Base-by-base conservation (phyloP, 2,113 vertebrate species). In the Gobio gobio region DNA sequence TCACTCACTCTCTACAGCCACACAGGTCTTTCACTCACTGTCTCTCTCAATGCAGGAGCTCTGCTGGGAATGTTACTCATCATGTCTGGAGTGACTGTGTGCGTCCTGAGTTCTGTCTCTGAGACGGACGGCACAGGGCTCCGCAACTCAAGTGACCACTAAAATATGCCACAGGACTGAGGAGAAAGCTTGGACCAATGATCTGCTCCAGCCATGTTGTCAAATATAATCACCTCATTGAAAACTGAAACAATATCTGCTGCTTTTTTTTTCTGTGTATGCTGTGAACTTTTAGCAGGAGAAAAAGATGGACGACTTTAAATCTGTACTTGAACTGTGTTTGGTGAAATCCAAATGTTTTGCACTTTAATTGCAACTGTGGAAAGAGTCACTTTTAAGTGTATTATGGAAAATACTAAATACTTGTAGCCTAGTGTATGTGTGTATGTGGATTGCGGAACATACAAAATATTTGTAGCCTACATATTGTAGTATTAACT, bases 11-110 rank as follows among this genome's bases (percentile, higher is more conserved):
- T 61, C 12, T 36, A 1, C 36, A 7, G n/a, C 12, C 22, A 45
- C 0, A 66, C 43, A 2, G 12, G 40, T 16, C n/a, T 20, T 61
- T 54, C 5, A 29, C 16, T 70, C 3, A 61, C 18, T 61, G n/a
- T 74, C 22, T 66, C 59, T 61, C 40, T 51, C 6, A 56, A 29
- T 82, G 49, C 5, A 99, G 98, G 93, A 86, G 97, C 96, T 2
- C 91, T 93, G 0, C 85, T 90, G 22, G 97, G 97, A 36, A 95
- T 98, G 96, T 88, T 96, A 86, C 95, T 99, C 78, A 96, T 95
- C 5, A 8, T 92, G 86, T 85, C 93, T 1, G 98, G 97, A 10
- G 90, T 97, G 68, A 91, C 91, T 0, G 92, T 99, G 59, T 99
- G 98, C 5, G 45, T 96, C 4, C 90, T 95, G 40, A 97, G 93